Base-by-base conservation (phyloP, 2,888 invertebrate genomes). In the Lasioglossum villosulum region DNA sequence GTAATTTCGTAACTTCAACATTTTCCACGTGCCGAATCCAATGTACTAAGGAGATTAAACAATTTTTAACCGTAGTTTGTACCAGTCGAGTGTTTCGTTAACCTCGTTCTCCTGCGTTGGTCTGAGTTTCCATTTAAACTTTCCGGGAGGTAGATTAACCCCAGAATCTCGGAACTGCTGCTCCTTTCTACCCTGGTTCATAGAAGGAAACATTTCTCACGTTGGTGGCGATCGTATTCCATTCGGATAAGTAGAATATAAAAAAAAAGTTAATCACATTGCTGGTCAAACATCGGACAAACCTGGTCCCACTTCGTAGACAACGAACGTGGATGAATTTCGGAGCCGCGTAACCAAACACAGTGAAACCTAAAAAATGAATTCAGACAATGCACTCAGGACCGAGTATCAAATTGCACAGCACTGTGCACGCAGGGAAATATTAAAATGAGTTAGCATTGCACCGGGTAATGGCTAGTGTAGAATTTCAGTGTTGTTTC, bases 101-200 rank as follows among this genome's bases (percentile, higher is more conserved):
- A 85, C 90, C 87, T 78, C 79, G 74, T 82, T 83, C 78, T 66
- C 71, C 45, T 34, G 75, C 79, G 52, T 52, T 82, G 83, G 88
- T 84, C 85, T 82, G 87, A 89, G 88, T 91, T 92, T 91, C 92
- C 92, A 92, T 92, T 92, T 92, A 91, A 92, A 92, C 92, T 92
- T 92, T 92, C 84, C 91, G 86, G 90, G 86, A 91, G 90, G 90
- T 90, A 91, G 91, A 92, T 92, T 92, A 92, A 89, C 91, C 89
- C 75, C 82, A 56, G 89, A 88, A 87, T 88, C 84, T 84, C 84
- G 66, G 37, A 72, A 71, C 83, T 75, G 68, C 52, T n/a, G 2
- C 52, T 16, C 0, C 52, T 42, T 30, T n/a, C 42, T 42, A 14
- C 4, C 42, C 68, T 10, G 42, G 34, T 56, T 2, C 59, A 23